Conservation (phyloP, 2,888 invertebrate genomes). For the Psococerastis gibbosa region DNA sequence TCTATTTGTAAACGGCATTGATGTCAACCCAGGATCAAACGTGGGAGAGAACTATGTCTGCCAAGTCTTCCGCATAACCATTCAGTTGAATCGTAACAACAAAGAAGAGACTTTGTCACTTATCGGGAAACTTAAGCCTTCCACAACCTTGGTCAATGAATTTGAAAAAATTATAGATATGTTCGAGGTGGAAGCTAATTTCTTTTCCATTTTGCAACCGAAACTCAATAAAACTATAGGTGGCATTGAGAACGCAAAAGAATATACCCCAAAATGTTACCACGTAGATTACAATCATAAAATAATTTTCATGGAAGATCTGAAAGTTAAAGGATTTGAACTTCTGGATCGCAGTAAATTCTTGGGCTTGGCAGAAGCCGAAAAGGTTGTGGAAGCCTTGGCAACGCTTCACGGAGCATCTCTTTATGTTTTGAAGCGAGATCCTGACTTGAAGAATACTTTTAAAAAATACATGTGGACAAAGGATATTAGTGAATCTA, state of each 20-base stretch:
- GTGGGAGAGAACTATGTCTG: conserved; percentile 1
- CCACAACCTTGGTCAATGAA: not conserved
- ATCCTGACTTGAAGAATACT: not conserved
- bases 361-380: not conserved
- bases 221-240: not conserved
- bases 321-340: not conserved
- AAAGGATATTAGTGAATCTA: not conserved
- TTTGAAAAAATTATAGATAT: not conserved
- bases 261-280: not conserved
- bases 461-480: not conserved
- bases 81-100: not conserved
- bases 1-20: not conserved
- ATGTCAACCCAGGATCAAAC: not conserved
- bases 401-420: not conserved
- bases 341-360: not conserved
- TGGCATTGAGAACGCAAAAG: not conserved
- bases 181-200: not conserved
- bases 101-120: not conserved
- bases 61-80: not conserved
- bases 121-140: not conserved
- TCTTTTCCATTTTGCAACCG: not conserved
- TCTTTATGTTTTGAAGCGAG: not conserved
- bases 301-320: conserved; percentile 9
- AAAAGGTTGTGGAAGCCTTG: not conserved
- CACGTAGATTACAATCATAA: not conserved